Conservation (phyloP, 2,113 vertebrate species). For the Pteruthius melanotis region DNA sequence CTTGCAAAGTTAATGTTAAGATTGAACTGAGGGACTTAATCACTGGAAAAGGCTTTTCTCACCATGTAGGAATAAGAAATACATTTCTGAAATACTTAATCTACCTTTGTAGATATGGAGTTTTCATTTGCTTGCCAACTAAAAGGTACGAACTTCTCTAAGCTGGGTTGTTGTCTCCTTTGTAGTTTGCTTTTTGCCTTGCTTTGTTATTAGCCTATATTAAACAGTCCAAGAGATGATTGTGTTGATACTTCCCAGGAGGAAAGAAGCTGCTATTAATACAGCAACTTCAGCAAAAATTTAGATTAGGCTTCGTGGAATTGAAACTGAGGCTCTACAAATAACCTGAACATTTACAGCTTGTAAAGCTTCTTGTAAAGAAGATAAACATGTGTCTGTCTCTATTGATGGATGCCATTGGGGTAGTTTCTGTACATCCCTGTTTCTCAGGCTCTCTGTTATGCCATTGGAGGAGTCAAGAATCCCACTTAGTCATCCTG, state of each 20-base stretch:
- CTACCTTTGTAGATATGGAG: fast-evolving
- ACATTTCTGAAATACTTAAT: not conserved
- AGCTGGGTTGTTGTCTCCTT: not conserved
- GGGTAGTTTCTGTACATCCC: not conserved
- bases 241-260: not conserved
- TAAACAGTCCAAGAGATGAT: not conserved
- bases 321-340: not conserved
- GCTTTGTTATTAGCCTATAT: not conserved
- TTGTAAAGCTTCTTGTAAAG: not conserved
- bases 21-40: not conserved
- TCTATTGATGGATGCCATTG: not conserved
- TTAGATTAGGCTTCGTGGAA: not conserved
- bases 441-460: not conserved
- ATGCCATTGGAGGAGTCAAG: not conserved
- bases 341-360: not conserved
- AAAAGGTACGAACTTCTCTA: not conserved
- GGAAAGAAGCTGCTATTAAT: not conserved
- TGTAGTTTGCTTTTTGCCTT: not conserved
- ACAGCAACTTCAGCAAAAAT: not conserved
- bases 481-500: not conserved
- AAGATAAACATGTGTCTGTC: not conserved
- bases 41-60: not conserved
- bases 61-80: not conserved
- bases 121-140: not conserved
- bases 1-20: not conserved